phyloP scores from a whole-genome alignment of 2,797 vertebrate species.

The Poeciliopsis gracilis region DNA sequence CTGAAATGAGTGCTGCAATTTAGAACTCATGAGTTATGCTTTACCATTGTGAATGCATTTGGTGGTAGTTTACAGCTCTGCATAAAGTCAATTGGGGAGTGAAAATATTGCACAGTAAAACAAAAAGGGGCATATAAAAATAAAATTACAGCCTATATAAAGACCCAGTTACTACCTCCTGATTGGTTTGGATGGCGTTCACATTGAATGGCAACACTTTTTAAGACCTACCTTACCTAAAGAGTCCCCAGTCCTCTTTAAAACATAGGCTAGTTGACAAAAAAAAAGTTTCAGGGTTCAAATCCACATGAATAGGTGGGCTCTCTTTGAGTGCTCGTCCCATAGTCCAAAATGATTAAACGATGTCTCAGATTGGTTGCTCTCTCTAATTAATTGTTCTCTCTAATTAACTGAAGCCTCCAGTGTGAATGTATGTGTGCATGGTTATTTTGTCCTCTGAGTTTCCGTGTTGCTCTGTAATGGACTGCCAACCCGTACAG shows the following conservation, averaged over 20 bases:
- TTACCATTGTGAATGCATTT: conserved; percentile 24
- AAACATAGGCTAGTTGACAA: background rate
- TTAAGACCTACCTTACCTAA: background rate
- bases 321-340: background rate
- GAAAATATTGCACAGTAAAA: conserved; percentile 18
- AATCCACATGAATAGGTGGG: background rate
- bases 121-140: conserved; percentile 2
- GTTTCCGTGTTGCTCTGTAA: background rate
- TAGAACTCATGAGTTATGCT: conserved; percentile 24
- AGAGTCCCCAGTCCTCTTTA: background rate
- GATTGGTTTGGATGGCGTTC: background rate
- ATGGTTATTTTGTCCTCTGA: background rate
- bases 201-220: background rate
- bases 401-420: background rate
- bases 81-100: conserved; percentile 26
- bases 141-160: background rate
- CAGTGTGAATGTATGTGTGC: background rate
- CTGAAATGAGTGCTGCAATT: conserved; percentile 28
- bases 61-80: conserved; percentile 24
- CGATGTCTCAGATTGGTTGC: background rate
- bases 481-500: background rate
- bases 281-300: background rate
- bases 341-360: background rate
- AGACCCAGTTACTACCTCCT: background rate
- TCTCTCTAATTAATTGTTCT: background rate